phyloP scores from a whole-genome alignment of 2,113 vertebrate genomes.

The mouse (Mus musculus) region GRCm39 chr7:143666001-143666500 shows the following conservation, averaged over 20 bases:
- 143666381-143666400: fast-evolving
- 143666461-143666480: not conserved
- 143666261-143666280: not conserved
- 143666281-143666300: not conserved
- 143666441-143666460: not conserved
- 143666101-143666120: constrained; percentile 78
- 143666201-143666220: not conserved
- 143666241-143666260: not conserved
- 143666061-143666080: constrained; percentile 64
- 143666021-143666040: constrained; percentile 78
- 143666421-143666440: fast-evolving
- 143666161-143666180: constrained; percentile 47
- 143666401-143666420: no score
- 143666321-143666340: not conserved
- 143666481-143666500: not conserved
- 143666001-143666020: constrained; percentile 80
- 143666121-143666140: constrained; percentile 63
- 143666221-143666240: not conserved
- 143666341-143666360: fast-evolving
- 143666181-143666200: constrained; percentile 76
- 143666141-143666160: constrained; percentile 76
- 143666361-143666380: not conserved
- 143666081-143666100: constrained; percentile 76
- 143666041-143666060: constrained; percentile 77
- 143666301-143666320: not conserved